Base-by-base conservation (phyloP, 2,797 vertebrate genomes). In the Heteromormyrus szaboi region DNA sequence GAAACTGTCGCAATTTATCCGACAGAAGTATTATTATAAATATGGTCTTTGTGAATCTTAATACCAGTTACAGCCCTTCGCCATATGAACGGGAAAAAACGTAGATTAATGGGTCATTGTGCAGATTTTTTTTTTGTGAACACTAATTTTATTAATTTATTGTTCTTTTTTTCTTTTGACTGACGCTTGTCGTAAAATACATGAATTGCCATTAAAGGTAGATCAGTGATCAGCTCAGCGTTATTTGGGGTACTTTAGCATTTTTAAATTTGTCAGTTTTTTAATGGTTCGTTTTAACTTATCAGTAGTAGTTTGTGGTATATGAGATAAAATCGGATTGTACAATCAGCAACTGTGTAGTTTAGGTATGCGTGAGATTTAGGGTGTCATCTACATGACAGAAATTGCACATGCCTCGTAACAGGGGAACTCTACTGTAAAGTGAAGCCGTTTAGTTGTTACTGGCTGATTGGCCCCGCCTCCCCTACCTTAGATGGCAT, bases 401-500 rank as follows among this genome's bases (percentile, higher is more conserved):
- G 33, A 41, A 41, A 12, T 76, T 76, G 68, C 33, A 41, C 33
- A 37, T 76, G 68, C 68, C 14, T 17, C 5, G 2, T 37, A 41
- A 37, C 33, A 41, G 14, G 33, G 68, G 33, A 37, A 41, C 14
- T 7, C 14, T 19, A 37, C 14, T 72, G 33, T 81, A 44, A 46
- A 81, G 76, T 81, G 37, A n/a, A n/a, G 19, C n/a, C 62, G 44
- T 88, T 83, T 81, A 86, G 68, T 81, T 56, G 29, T 89, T 87
- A 86, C 65, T 17, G 88, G 88, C 53, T 87, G 37, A 12, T 62
- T 88, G 65, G 48, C 87, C 4, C 88, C 62, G 65, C 62, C 81
- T 84, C 81, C 59, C 53, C 65, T 88, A 62, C 68, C 85, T 88
- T 89, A 68, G 37, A 88, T 81, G 90, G 84, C 53, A 85, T 72